Percentiles rank a stretch among this genome's conserved stretches.
phyloP scores from a whole-genome alignment of 2,113 vertebrate species.

The Carollia perspicillata region DNA sequence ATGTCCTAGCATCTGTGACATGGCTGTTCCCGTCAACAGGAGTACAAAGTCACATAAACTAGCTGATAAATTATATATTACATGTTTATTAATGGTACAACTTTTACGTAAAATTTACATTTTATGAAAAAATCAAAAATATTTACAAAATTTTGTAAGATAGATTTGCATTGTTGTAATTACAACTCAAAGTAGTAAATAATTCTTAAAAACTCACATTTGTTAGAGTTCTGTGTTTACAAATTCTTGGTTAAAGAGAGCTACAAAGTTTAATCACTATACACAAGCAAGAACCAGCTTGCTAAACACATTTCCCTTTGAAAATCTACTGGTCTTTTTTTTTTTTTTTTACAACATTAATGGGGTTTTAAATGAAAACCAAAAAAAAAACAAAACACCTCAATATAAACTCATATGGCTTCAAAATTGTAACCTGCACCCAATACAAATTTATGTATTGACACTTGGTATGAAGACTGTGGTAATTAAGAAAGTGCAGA shows the following conservation, averaged over 20 bases:
- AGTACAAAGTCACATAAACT: slow-evolving; percentile 67
- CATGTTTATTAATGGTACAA: slow-evolving; percentile 96
- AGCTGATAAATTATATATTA: slow-evolving; percentile 88
- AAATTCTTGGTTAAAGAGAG: slow-evolving; percentile 83
- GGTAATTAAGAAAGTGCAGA: slow-evolving; percentile 81
- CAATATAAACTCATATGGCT: slow-evolving; percentile 84
- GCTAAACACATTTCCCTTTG: slow-evolving; percentile 81
- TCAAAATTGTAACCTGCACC: slow-evolving; percentile 84
- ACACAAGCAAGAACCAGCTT: slow-evolving; percentile 97
- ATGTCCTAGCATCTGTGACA: not conserved
- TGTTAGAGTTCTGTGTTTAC: slow-evolving; percentile 84
- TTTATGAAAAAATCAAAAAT: slow-evolving; percentile 92
- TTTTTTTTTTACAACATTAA: slow-evolving; percentile 75
- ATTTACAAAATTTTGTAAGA: slow-evolving; percentile 89
- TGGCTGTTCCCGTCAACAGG: not conserved
- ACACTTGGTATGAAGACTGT: slow-evolving; percentile 76
- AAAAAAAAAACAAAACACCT: slow-evolving; percentile 56
- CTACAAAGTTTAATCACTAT: slow-evolving; percentile 82
- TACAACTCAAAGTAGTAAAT: slow-evolving; percentile 83
- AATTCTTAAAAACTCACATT: slow-evolving; percentile 82
- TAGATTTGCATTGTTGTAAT: slow-evolving; percentile 86
- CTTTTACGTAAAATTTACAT: slow-evolving; percentile 91
- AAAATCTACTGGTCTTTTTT: slow-evolving; percentile 78
- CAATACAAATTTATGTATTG: slow-evolving; percentile 74
- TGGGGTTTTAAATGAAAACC: slow-evolving; percentile 67